Base-by-base conservation (phyloP, 2,888 invertebrate genomes). In the Pandemis corylana region DNA sequence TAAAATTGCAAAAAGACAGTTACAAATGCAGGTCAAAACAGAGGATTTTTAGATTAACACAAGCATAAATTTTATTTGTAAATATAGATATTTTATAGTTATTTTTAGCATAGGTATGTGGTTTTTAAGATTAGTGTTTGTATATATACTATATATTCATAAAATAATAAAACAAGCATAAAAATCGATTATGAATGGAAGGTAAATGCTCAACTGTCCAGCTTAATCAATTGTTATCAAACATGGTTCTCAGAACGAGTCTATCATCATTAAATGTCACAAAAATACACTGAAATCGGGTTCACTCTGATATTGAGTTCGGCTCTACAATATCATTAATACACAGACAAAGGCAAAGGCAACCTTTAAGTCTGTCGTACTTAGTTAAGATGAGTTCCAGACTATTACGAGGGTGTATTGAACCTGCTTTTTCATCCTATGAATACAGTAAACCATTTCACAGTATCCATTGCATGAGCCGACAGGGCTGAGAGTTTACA, bases 401-500 rank as follows among this genome's bases (percentile, higher is more conserved):
- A 20, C 56, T 59, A 28, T 59, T 59, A n/a, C 59, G 28, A 59
- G 59, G 59, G 59, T 59, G 28, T 59, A 28, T 12, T 59, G 59
- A 59, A 59, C 59, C 28, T 59, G 59, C 7, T 10, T 59, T 59
- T 59, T 56, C 20, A 15, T 56, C 20, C 5, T 59, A 59, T 28
- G 59, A 10, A 28, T 28, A 59, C 28, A 59, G 28, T 59, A 28
- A 59, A 59, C 59, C 20, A 28, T 28, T 65, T 20, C n/a, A 42
- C 44, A 7, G 44, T 13, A 28, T 44, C 59, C 42, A 28, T 56
- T 12, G 59, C 44, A 68, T 12, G 41, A 53, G 66, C 53, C 42
- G 44, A 28, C 42, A 64, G 42, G 7, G 49, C 59, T 6, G 41
- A 70, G 36, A 62, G 20, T 59, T 72, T 56, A 49, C 42, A 66